Percentiles rank a stretch among this genome's conserved stretches.
These are phyloP conservation scores for Hydrotaea cyrtoneurina DNA, from an alignment of 2,888 invertebrate species.

Conservation along the genomic window DNA sequence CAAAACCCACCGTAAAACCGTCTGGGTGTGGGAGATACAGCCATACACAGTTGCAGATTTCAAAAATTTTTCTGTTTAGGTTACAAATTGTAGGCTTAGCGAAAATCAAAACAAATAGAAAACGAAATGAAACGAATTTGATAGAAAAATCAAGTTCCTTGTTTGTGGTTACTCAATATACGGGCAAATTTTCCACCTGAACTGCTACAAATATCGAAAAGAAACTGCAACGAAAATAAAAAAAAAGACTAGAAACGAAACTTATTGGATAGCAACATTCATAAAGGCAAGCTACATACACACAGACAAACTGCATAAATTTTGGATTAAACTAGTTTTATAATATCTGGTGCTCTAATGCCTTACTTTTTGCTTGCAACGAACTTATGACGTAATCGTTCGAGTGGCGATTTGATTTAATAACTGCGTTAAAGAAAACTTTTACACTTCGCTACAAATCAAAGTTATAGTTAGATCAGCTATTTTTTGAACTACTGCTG, in stretches of 20 bases:
- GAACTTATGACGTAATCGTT: constrained; percentile 57
- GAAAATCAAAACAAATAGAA: neutral
- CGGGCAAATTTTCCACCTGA: constrained; percentile 61
- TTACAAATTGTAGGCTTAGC: constrained; percentile 27
- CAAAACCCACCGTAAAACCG: neutral
- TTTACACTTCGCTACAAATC: neutral
- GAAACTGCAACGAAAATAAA: constrained; percentile 23
- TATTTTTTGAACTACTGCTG: neutral
- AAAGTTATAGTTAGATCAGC: neutral
- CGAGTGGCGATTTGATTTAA: constrained; percentile 55
- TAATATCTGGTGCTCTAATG: constrained; percentile 55
- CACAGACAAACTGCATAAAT: neutral
- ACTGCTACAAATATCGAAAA: constrained; percentile 40
- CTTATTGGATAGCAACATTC: constrained; percentile 35
- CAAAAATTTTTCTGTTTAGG: neutral
- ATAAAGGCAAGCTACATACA: constrained; percentile 17
- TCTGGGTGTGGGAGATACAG: constrained; percentile 16
- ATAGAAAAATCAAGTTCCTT: constrained; percentile 65
- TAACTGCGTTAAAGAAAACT: constrained; percentile 29
- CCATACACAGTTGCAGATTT: neutral
- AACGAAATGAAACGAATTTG: neutral
- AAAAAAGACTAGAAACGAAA: constrained; percentile 21
- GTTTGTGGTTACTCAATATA: constrained; percentile 60
- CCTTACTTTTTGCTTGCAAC: constrained; percentile 34
- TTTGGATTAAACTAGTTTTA: constrained; percentile 63